Percentiles rank a stretch among this genome's conserved stretches.
These are phyloP conservation scores for Patiria miniata DNA, from an alignment of 35 echinoderm and acorn worm genomes.

Conservation along the genomic window DNA sequence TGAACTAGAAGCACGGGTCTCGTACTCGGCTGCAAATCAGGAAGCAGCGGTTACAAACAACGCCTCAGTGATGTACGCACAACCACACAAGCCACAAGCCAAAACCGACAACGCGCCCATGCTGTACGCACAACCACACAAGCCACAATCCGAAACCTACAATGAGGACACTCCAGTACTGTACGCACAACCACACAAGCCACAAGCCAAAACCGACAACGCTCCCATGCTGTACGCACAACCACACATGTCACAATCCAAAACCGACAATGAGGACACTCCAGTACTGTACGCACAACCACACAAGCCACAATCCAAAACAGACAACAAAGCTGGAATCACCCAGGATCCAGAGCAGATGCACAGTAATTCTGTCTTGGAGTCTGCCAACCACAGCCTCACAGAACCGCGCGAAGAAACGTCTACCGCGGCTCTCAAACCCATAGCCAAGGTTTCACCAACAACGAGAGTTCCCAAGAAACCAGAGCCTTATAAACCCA, in stretches of 20 bases:
- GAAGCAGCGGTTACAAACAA: background rate
- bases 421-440: background rate
- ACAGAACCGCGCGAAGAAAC: background rate
- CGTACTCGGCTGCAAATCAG: background rate
- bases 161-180: background rate
- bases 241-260: background rate
- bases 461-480: background rate
- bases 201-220: background rate
- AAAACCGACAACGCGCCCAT: background rate
- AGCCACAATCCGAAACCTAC: background rate
- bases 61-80: background rate
- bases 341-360: background rate
- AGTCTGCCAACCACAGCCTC: background rate
- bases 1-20: too few relatives aligned
- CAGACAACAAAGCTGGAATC: background rate
- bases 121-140: background rate
- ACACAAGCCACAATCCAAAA: too few relatives aligned
- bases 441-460: background rate
- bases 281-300: too few relatives aligned
- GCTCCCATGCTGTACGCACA: background rate
- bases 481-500: constrained; percentile 8
- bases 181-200: background rate
- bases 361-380: background rate
- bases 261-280: too few relatives aligned
- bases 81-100: background rate